Percentiles rank a stretch among this genome's conserved stretches.
Evolutionary conservation across 2,797 vertebrate genomes (phyloP).

Genomic region (Telmatherina bonti): DNA sequence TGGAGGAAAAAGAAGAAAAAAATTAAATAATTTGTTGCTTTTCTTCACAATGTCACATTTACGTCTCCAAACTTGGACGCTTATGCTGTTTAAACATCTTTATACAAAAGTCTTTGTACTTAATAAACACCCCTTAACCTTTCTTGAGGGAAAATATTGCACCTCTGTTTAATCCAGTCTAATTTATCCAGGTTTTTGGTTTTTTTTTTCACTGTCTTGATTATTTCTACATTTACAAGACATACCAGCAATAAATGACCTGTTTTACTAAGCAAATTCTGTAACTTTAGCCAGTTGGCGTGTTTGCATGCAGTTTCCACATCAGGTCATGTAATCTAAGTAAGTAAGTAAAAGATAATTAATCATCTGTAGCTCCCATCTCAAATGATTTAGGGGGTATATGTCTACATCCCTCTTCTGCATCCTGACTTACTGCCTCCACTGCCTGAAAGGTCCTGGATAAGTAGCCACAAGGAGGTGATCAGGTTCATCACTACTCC

Average conservation of each 20-base stretch:
- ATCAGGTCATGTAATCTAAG: too few relatives aligned
- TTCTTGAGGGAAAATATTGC: neutral
- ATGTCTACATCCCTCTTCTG: too few relatives aligned
- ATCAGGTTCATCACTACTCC: slow-evolving; percentile 30
- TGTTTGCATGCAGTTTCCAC: too few relatives aligned
- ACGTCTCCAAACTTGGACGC: neutral
- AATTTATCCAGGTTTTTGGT: neutral
- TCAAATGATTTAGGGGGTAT: neutral
- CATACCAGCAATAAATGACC: neutral
- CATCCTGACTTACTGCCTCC: too few relatives aligned
- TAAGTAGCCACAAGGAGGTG: slow-evolving; percentile 12
- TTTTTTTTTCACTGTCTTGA: neutral
- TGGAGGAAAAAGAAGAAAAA: neutral
- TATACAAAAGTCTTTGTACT: neutral
- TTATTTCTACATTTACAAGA: neutral
- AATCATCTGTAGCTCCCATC: neutral
- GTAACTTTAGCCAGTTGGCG: too few relatives aligned
- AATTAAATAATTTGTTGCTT: too few relatives aligned
- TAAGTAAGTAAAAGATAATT: neutral
- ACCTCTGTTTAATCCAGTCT: neutral
- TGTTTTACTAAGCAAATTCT: neutral
- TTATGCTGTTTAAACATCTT: neutral
- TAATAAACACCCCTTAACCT: neutral
- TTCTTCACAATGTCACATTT: neutral
- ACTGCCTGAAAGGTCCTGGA: neutral